Conservation (phyloP, 2,797 vertebrate genomes). For the Argya squamiceps region DNA sequence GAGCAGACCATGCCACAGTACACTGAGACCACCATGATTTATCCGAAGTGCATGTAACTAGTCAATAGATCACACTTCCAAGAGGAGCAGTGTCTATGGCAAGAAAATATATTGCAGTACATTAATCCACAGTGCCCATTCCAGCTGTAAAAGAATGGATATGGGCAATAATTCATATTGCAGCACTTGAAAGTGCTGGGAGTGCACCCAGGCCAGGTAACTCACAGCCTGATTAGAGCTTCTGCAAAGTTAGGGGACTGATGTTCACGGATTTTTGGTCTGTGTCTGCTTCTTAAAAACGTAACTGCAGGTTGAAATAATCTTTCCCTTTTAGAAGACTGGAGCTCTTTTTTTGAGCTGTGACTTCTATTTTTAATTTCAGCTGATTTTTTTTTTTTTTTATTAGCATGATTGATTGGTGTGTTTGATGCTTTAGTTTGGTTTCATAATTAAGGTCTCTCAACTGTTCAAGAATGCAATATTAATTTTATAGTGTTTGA, state of each 20-base stretch:
- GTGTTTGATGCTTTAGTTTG: background rate
- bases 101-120: constrained; percentile 39
- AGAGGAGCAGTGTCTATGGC: constrained; percentile 42
- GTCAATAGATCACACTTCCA: constrained; percentile 43
- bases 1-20: background rate
- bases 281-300: background rate
- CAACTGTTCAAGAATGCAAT: background rate
- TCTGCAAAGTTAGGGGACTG: background rate
- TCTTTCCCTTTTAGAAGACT: background rate
- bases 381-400: background rate
- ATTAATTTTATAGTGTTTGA: background rate
- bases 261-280: background rate
- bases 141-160: constrained; percentile 33
- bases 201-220: background rate
- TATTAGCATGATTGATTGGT: background rate
- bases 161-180: constrained; percentile 30
- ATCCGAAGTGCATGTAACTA: background rate
- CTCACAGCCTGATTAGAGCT: constrained; percentile 34
- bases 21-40: background rate
- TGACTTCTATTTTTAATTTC: background rate
- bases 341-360: background rate
- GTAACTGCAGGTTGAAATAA: background rate
- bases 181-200: background rate
- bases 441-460: constrained; percentile 18
- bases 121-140: constrained; percentile 25